Conservation (phyloP, 1,140 invertebrate species). For the Meloidogyne exigua region DNA sequence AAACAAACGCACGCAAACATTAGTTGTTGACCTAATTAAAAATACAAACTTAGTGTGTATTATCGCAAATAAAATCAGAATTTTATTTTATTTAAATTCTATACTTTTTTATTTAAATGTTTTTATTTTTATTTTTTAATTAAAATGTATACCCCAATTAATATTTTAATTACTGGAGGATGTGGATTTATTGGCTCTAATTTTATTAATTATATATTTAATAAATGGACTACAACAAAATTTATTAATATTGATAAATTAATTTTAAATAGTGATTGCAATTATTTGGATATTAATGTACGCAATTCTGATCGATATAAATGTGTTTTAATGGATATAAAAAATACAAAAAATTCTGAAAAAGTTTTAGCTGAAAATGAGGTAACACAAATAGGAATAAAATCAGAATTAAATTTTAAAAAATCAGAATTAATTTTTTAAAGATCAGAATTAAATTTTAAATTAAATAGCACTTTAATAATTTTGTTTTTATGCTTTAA, state of each 20-base stretch:
- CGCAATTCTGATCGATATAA: constrained; percentile 54
- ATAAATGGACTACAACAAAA: constrained; percentile 44
- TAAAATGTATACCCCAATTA: constrained; percentile 46
- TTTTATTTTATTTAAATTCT: too few relatives aligned
- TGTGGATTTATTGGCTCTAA: constrained; percentile 63
- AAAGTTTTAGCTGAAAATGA: constrained; percentile 45
- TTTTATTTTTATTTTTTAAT: too few relatives aligned
- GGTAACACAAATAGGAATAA: constrained; percentile 20
- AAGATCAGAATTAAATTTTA: too few relatives aligned
- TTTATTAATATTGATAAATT: constrained; percentile 63
- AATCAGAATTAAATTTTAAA: constrained; percentile 6
- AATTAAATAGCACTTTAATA: too few relatives aligned
- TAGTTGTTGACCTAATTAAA: too few relatives aligned
- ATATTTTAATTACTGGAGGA: constrained; percentile 60
- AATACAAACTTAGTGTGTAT: too few relatives aligned
- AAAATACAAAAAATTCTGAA: constrained; percentile 45
- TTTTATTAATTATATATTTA: constrained; percentile 57
- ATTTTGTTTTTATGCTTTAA: too few relatives aligned
- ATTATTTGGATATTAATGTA: constrained; percentile 53
- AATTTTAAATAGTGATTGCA: constrained; percentile 59
- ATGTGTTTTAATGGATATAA: constrained; percentile 53
- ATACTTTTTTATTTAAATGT: too few relatives aligned
- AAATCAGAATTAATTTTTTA: too few relatives aligned
- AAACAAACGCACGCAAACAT: too few relatives aligned
- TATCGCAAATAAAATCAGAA: too few relatives aligned